Conservation (phyloP, 2,888 invertebrate genomes). For the Mythimna albipuncta region DNA sequence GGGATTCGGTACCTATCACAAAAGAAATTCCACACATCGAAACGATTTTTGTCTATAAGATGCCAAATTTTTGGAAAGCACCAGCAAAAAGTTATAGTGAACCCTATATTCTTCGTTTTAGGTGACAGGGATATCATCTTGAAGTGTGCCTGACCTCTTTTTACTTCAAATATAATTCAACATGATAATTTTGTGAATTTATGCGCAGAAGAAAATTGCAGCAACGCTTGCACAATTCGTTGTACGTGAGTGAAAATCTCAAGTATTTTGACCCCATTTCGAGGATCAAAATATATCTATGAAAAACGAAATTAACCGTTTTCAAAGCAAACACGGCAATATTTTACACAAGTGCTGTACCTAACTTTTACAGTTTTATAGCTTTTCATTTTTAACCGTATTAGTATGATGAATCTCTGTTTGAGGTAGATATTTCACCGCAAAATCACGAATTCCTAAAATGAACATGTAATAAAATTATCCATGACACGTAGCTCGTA, state of each 20-base stretch:
- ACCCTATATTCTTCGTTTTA: conserved; percentile 35
- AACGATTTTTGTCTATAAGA: background rate
- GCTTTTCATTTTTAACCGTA: too few species aligned
- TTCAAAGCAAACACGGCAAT: background rate
- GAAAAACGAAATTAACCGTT: conserved; percentile 12
- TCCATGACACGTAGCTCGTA: background rate
- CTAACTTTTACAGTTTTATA: background rate
- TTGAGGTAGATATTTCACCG: background rate
- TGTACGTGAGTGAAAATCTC: conserved; percentile 49
- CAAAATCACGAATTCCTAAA: conserved; percentile 1
- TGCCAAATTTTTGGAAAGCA: background rate
- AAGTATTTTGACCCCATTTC: conserved; percentile 40
- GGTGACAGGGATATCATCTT: conserved; percentile 40
- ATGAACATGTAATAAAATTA: conserved; percentile 31
- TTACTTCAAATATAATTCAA: conserved; percentile 55
- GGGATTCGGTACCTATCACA: background rate
- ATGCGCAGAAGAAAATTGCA: conserved; percentile 51
- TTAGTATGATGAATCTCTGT: background rate
- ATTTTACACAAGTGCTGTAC: conserved; percentile 11
- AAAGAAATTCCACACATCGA: background rate
- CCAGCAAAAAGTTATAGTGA: conserved; percentile 1
- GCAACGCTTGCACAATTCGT: conserved; percentile 52
- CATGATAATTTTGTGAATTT: conserved; percentile 55
- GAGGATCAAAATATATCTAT: conserved; percentile 33
- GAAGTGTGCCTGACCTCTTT: conserved; percentile 61